A percentile compares a stretch with the other conserved stretches of the same genome.
phyloP scores from a whole-genome alignment of 2,888 invertebrate genomes.

The Eristalis pertinax region DNA sequence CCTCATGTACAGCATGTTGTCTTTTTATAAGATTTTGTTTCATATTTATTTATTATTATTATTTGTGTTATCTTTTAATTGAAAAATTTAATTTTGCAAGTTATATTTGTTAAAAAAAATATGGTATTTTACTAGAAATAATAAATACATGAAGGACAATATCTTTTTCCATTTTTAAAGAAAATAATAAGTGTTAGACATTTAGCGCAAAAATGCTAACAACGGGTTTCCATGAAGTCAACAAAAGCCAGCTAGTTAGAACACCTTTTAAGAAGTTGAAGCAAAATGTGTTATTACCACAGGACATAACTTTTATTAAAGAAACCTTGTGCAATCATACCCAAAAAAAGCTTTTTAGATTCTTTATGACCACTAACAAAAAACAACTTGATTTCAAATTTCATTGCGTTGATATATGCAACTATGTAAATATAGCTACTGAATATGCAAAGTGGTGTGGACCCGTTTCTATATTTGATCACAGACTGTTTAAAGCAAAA shows the following conservation, averaged over 20 bases:
- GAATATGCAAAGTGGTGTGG: too few species aligned
- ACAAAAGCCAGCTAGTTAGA: background rate
- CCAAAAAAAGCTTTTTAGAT: too few species aligned
- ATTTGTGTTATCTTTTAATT: constrained; percentile 74
- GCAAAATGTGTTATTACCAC: too few species aligned
- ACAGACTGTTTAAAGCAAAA: too few species aligned
- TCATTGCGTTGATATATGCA: too few species aligned
- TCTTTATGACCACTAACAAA: too few species aligned
- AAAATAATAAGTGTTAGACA: background rate
- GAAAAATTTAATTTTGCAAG: constrained; percentile 76
- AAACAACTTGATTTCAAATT: too few species aligned
- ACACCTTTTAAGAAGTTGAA: too few species aligned
- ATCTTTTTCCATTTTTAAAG: constrained; percentile 74
- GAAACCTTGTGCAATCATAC: too few species aligned
- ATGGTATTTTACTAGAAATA: constrained; percentile 81
- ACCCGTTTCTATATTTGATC: too few species aligned
- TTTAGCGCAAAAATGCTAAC: background rate
- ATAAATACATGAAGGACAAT: constrained; percentile 81
- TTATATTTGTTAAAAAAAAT: constrained; percentile 77
- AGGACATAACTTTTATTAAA: too few species aligned
- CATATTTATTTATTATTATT: constrained; percentile 71
- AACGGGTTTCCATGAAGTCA: background rate
- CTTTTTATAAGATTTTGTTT: constrained; percentile 75
- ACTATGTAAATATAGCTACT: too few species aligned
- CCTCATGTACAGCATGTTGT: constrained; percentile 76